Conservation (phyloP, 2,113 vertebrate genomes). For the Myocastor coypus region DNA sequence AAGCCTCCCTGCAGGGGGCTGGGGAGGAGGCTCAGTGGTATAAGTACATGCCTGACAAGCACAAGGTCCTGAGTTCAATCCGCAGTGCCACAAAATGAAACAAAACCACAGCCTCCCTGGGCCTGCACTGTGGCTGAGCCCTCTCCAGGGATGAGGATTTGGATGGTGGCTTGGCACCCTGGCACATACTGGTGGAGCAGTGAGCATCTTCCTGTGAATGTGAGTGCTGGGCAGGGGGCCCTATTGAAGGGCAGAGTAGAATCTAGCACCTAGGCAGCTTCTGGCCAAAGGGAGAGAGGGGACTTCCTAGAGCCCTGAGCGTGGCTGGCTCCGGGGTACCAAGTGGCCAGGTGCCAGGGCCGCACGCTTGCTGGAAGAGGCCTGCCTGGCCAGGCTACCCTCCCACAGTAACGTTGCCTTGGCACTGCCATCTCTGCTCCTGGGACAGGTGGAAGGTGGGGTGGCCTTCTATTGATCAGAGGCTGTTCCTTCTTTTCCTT, state of each 20-base stretch:
- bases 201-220: not conserved
- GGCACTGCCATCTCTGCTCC: slow-evolving; percentile 76
- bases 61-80: no score
- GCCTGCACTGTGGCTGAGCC: not conserved
- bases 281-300: not conserved
- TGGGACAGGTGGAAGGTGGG: not conserved
- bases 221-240: not conserved
- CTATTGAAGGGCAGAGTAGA: not conserved
- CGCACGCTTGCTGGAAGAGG: slow-evolving; percentile 61
- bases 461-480: not conserved
- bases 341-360: slow-evolving; percentile 54
- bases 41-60: no score
- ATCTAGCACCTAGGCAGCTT: not conserved
- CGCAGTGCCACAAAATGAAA: no score
- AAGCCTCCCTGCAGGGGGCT: no score
- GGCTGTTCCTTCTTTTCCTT: not conserved
- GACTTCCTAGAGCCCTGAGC: slow-evolving; percentile 63
- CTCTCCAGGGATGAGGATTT: not conserved
- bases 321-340: slow-evolving; percentile 10
- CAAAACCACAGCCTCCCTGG: not conserved
- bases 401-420: slow-evolving; percentile 59
- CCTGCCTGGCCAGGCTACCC: slow-evolving; percentile 52
- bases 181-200: not conserved
- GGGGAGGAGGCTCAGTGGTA: no score
- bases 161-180: fast-evolving